Base-by-base conservation (phyloP, 2,888 invertebrate species). In the Drosophila peninsularis region DNA sequence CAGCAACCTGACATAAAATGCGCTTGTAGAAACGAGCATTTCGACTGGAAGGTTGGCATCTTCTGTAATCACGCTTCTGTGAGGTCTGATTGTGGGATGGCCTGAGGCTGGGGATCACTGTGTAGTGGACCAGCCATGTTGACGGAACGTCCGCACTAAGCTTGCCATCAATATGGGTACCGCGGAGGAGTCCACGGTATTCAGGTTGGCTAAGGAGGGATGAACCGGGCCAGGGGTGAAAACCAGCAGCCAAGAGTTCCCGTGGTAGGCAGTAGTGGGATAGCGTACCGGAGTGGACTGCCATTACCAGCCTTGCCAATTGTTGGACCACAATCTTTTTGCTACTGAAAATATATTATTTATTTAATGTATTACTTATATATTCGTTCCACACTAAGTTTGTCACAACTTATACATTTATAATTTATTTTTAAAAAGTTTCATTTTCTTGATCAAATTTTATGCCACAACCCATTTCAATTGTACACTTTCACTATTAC, bases 241-340 rank as follows among this genome's bases (percentile, higher is more conserved):
- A 98, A 97, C 95, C 96, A 98, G 98, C 98, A 98, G 97, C 97
- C 97, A 98, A 98, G 97, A 98, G 97, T 96, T 96, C 95, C 97
- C 97, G 97, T 96, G 97, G 97, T 95, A 96, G 94, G 96, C 97
- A 97, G 98, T 98, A 97, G 97, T 96, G 97, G 98, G 97, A 97
- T 96, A 96, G 98, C 98, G 97, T 95, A 96, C 95, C 96, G 97
- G 98, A 98, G 97, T 97, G 96, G 94, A 95, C 94, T 94, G 95
- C 95, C 95, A 95, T 94, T 95, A 94, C 93, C 95, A 98, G 97
- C 98, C 96, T 94, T 95, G 93, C 94, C 95, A 94, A 96, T 91
- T 95, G 94, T 94, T 94, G 95, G 94, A 96, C 96, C 94, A 93
- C 93, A 93, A 93, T 93, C 95, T 94, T 95, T 95, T 95, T 94